phyloP scores from a whole-genome alignment of 2,113 vertebrate species.

The Campylorhamphus procurvoides region DNA sequence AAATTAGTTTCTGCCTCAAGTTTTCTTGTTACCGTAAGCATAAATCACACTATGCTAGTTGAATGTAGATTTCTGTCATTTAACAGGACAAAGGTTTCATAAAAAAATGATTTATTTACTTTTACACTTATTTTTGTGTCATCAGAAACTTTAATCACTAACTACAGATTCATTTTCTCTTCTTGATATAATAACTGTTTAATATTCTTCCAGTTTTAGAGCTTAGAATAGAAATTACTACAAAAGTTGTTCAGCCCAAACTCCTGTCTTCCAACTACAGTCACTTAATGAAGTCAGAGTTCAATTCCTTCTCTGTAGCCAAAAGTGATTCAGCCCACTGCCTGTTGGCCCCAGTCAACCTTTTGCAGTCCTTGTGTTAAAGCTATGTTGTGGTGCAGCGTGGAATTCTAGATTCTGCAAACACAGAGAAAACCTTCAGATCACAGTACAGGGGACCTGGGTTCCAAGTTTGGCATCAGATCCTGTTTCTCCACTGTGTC shows the following conservation, averaged over 20 bases:
- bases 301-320: background rate
- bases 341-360: accelerated
- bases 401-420: background rate
- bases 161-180: slow-evolving; percentile 11
- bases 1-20: slow-evolving; percentile 43
- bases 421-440: background rate
- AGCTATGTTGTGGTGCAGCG: background rate
- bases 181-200: background rate
- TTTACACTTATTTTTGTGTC: background rate
- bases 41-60: background rate
- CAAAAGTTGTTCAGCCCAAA: background rate
- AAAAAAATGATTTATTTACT: background rate
- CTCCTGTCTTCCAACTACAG: background rate
- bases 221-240: background rate
- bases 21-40: slow-evolving; percentile 20
- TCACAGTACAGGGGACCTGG: background rate
- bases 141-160: slow-evolving; percentile 34
- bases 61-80: slow-evolving; percentile 16
- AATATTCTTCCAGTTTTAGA: background rate
- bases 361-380: background rate
- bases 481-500: background rate
- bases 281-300: background rate
- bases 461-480: background rate
- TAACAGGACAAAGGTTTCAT: background rate
- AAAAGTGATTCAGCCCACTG: background rate